Evolutionary conservation across 1,140 invertebrate genomes (phyloP), one percentile per base, ranked within the genome.

Genomic region (Cherax destructor): DNA sequence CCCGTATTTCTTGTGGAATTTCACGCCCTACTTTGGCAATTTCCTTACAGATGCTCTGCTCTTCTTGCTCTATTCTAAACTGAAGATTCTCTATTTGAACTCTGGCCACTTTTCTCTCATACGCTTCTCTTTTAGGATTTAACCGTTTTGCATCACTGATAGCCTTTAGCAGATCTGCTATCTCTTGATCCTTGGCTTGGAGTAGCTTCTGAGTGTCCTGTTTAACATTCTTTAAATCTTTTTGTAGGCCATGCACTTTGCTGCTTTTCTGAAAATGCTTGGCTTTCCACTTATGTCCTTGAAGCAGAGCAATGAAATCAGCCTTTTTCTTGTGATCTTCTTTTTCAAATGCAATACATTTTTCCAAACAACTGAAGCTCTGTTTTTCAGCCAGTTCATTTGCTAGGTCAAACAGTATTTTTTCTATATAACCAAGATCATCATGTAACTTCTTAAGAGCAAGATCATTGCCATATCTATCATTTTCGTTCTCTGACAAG

Each of bases 201-300:
- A 91, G 72, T 11, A 85, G 21, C 21, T 77, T 80, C 10, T 69
- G 76, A 21, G 89, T 91, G 76, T 91, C 89, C n/a, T 91, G 61
- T 47, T 69, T 78, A n/a, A 86, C 83, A 30, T 30, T 41, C 10
- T 16, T 41, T 4, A 91, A 47, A 16, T 85, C 89, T 59, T 72
- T 76, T 52, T 91, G 89, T 49, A 91, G 83, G 7, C 41, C 49
- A 5, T 79, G 89, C 11, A 91, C 52, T 30, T 50, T 76, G 24
- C 61, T 84, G 59, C 89, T 83, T 18, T 86, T 83, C n/a, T 85
- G 74, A 85, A 84, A 84, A 52, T 91, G 83, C 10, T 78, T 56
- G 30, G 89, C 89, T 61, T 85, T 84, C 89, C 89, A 91, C 69
- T 85, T 84, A 74, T 91, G 83, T 30, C 89, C 89, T n/a, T 91